phyloP scores from a whole-genome alignment of 2,888 invertebrate genomes.

The Gastracanthus pulcherrimus region DNA sequence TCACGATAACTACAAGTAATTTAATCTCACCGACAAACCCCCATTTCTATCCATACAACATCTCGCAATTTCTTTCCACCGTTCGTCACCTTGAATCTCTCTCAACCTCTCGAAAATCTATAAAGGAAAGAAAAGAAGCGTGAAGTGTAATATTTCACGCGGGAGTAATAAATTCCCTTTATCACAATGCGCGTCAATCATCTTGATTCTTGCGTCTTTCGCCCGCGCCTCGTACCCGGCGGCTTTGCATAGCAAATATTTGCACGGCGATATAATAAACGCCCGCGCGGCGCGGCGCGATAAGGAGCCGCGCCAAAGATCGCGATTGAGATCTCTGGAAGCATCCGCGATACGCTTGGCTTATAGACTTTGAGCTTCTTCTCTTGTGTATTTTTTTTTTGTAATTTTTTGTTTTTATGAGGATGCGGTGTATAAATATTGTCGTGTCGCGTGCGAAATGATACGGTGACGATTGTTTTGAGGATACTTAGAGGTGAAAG shows the following conservation, averaged over 20 bases:
- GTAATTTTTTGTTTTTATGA: too few species aligned
- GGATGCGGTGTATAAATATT: too few species aligned
- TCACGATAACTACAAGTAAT: too few species aligned
- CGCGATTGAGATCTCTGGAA: slow-evolving; percentile 7
- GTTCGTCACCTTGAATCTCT: background rate
- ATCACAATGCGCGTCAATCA: slow-evolving; percentile 4
- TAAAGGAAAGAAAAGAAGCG: background rate
- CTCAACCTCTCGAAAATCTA: background rate
- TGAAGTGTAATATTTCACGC: background rate
- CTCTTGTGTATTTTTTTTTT: too few species aligned
- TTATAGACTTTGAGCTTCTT: too few species aligned
- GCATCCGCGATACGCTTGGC: slow-evolving; percentile 27
- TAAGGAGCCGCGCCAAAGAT: background rate
- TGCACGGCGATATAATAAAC: background rate
- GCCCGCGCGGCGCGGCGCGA: background rate
- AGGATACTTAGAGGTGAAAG: too few species aligned
- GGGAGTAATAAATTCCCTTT: background rate
- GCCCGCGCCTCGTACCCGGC: too few species aligned
- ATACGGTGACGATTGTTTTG: too few species aligned
- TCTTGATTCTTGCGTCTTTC: too few species aligned
- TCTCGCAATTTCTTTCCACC: background rate
- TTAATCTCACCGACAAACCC: too few species aligned
- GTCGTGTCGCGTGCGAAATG: too few species aligned
- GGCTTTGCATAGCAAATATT: slow-evolving; percentile 33
- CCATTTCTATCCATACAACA: too few species aligned